Evolutionary conservation across 2,888 invertebrate genomes (phyloP).

Genomic region (Pelosia muscerda): DNA sequence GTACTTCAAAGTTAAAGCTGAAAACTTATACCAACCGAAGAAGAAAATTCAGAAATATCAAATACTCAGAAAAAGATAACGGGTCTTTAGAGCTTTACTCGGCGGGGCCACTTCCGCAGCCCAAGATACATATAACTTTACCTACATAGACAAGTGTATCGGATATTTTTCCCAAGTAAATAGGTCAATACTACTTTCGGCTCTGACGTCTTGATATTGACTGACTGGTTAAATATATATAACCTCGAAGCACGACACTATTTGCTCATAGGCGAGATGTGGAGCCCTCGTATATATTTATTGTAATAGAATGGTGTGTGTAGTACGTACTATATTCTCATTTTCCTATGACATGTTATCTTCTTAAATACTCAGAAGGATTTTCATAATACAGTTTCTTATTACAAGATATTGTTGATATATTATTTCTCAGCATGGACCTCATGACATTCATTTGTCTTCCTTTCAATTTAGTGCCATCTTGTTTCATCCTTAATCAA

Average conservation of each 20-base stretch:
- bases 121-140: slow-evolving; percentile 3
- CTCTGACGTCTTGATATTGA: slow-evolving; percentile 38
- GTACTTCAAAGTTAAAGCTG: slow-evolving; percentile 4
- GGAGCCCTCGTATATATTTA: slow-evolving; percentile 9
- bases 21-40: background rate
- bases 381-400: slow-evolving; percentile 1
- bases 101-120: slow-evolving; percentile 2
- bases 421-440: background rate
- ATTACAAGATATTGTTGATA: background rate
- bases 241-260: slow-evolving; percentile 13
- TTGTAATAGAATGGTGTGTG: slow-evolving; percentile 4
- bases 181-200: slow-evolving; percentile 40
- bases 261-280: slow-evolving; percentile 14
- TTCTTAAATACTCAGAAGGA: background rate
- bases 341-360: background rate
- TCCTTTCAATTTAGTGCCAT: background rate
- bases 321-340: background rate
- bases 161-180: slow-evolving; percentile 30
- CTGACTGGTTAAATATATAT: slow-evolving; percentile 31
- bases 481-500: background rate
- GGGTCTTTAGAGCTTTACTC: background rate
- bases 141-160: slow-evolving; percentile 10
- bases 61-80: slow-evolving; percentile 3
- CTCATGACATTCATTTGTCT: background rate
- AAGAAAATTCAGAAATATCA: background rate